Base-by-base conservation (phyloP, 2,888 invertebrate genomes). In the Ectropis crepuscularia region DNA sequence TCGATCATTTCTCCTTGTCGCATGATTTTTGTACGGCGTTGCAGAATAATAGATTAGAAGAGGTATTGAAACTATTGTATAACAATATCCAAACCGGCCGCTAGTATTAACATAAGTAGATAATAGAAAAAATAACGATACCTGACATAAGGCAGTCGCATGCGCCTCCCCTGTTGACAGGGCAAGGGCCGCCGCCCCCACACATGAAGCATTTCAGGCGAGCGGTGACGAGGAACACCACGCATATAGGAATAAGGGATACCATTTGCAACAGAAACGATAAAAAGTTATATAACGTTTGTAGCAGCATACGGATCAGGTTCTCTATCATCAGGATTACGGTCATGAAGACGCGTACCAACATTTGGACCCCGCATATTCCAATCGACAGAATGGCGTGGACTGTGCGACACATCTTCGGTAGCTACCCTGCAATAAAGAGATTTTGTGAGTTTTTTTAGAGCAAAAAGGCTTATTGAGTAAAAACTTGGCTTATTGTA, bases 311-410 rank as follows among this genome's bases (percentile, higher is more conserved):
- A 57, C 88, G 77, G 60, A 91, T 79, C 4, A 90, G 71, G 66
- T 90, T 90, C 65, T 91, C 91, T 6, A 89, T 57, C 90, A 89
- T 89, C 37, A 92, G 81, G 47, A 91, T 80, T 7, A 87, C 38
- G 64, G 89, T 90, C 88, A 90, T 89, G 48, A 90, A 83, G 70
- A 90, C 83, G 67, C 91, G 77, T 8, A 89, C 85, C 41, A 90
- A 53, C 87, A 89, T 90, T 74, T 90, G 90, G 6, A 89, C 70
- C 5, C 82, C 82, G 70, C 91, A 91, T 84, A 89, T 83, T 72
- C 65, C 63, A 49, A 80, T 81, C 59, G 83, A 82, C 6, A 89
- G 57, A 6, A 90, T 0, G 4, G 87, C 80, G 75, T 87, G 87
- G 42, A 83, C 76, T 39, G 89, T 87, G 16, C 87, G 87, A 85